A percentile compares a stretch with the other conserved stretches of the same genome.
These are phyloP conservation scores for Tetramorium simillimum DNA, from an alignment of 1,140 invertebrate species.

Conservation along the genomic window DNA sequence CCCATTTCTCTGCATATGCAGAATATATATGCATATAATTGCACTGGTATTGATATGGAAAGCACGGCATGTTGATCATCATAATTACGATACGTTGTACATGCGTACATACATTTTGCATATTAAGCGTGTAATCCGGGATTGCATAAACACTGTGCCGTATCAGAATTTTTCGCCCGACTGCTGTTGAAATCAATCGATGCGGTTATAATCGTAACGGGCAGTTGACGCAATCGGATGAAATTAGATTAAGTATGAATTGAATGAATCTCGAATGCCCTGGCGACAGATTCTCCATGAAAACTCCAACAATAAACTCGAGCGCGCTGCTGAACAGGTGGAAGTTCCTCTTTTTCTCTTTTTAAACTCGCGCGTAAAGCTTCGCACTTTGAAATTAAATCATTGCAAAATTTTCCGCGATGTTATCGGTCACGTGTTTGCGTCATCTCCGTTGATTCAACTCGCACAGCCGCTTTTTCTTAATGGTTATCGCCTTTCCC, in stretches of 20 bases:
- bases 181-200: slow-evolving; percentile 38
- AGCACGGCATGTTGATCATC: slow-evolving; percentile 54
- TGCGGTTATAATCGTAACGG: slow-evolving; percentile 47
- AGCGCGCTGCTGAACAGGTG: neutral
- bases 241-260: slow-evolving; percentile 46
- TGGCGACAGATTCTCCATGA: neutral
- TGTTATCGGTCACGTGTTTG: neutral
- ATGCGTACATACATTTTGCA: slow-evolving; percentile 56
- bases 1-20: slow-evolving; percentile 10
- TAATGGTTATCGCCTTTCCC: neutral
- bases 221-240: slow-evolving; percentile 17
- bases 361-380: neutral
- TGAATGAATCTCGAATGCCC: slow-evolving; percentile 5
- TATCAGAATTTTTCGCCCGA: slow-evolving; percentile 45
- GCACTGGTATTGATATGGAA: slow-evolving; percentile 50
- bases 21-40: slow-evolving; percentile 43
- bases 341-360: neutral
- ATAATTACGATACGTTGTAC: slow-evolving; percentile 55
- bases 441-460: slow-evolving; percentile 21
- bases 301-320: neutral
- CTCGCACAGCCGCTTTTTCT: neutral
- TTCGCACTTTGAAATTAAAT: neutral
- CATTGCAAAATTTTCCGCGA: neutral
- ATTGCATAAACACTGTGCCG: slow-evolving; percentile 47
- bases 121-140: slow-evolving; percentile 58